These are phyloP conservation scores for Chanos chanos DNA, from an alignment of 2,797 vertebrate genomes.

Conservation along the genomic window DNA sequence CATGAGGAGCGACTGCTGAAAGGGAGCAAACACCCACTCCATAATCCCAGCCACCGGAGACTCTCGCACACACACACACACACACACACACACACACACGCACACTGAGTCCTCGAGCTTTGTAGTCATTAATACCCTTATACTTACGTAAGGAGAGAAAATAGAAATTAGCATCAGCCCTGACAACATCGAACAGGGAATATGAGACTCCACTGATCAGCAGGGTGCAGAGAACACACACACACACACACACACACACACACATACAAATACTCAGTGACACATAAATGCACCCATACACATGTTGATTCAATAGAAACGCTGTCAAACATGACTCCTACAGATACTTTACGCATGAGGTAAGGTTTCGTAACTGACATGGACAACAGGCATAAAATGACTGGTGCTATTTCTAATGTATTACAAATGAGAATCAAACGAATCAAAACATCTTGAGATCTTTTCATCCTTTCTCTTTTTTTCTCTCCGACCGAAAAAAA, in stretches of 20 bases:
- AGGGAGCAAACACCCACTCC: slow-evolving; percentile 74
- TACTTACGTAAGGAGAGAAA: slow-evolving; percentile 57
- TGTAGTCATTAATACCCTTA: slow-evolving; percentile 44
- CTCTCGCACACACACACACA: slow-evolving; percentile 42
- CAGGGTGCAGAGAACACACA: background rate
- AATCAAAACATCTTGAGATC: slow-evolving; percentile 53
- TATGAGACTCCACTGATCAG: slow-evolving; percentile 34
- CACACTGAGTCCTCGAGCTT: slow-evolving; percentile 26
- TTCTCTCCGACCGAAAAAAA: slow-evolving; percentile 57
- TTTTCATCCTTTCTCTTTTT: slow-evolving; percentile 58
- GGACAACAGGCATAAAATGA: slow-evolving; percentile 56
- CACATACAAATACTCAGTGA: slow-evolving; percentile 47
- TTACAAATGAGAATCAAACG: slow-evolving; percentile 62
- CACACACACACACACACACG: slow-evolving; percentile 31
- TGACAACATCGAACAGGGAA: slow-evolving; percentile 36
- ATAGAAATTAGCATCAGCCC: slow-evolving; percentile 47
- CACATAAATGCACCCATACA: slow-evolving; percentile 42
- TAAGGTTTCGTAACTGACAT: slow-evolving; percentile 53
- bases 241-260: slow-evolving; percentile 39
- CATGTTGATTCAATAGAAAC: slow-evolving; percentile 48
- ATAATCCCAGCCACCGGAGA: slow-evolving; percentile 54
- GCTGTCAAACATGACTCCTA: slow-evolving; percentile 40
- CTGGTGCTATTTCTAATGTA: slow-evolving; percentile 59
- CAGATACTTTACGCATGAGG: slow-evolving; percentile 53
- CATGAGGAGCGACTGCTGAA: slow-evolving; percentile 75